phyloP scores from a whole-genome alignment of 2,888 invertebrate genomes.

The Gonocerus acuteangulatus region DNA sequence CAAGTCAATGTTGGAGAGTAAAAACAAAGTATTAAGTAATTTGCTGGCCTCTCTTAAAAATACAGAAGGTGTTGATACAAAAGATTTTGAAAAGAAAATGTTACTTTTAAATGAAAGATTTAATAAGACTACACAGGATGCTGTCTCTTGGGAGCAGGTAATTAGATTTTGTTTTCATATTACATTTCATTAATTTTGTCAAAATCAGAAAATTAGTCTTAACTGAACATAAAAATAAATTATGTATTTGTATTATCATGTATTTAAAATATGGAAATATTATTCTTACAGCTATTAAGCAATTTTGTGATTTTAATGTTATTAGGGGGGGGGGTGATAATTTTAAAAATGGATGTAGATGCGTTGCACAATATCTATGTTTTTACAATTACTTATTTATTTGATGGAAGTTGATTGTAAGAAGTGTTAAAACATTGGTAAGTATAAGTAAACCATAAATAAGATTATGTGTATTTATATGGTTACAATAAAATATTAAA shows the following conservation, averaged over 20 bases:
- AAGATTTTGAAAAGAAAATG: constrained; percentile 54
- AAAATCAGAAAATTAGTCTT: not conserved
- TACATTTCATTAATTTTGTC: not conserved
- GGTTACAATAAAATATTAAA: no score
- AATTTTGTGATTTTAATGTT: no score
- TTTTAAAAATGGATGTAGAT: no score
- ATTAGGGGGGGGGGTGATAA: no score
- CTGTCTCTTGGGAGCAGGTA: constrained; percentile 64
- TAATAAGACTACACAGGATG: constrained; percentile 64
- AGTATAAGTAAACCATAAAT: no score
- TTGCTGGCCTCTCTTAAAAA: constrained; percentile 70
- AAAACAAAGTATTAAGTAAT: constrained; percentile 85
- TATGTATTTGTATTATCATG: not conserved
- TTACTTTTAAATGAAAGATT: constrained; percentile 76
- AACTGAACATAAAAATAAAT: not conserved
- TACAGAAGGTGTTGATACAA: constrained; percentile 64
- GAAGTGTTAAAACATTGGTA: no score
- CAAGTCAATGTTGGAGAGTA: constrained; percentile 88
- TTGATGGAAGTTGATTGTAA: no score
- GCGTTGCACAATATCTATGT: no score
- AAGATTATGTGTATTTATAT: no score
- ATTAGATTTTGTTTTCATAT: constrained; percentile 2
- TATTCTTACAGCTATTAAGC: no score
- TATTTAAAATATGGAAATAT: not conserved
- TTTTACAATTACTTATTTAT: no score